A percentile compares a stretch with the other conserved stretches of the same genome.
phyloP scores from a whole-genome alignment of 2,797 vertebrate species.

The Spinus olivaceus region DNA sequence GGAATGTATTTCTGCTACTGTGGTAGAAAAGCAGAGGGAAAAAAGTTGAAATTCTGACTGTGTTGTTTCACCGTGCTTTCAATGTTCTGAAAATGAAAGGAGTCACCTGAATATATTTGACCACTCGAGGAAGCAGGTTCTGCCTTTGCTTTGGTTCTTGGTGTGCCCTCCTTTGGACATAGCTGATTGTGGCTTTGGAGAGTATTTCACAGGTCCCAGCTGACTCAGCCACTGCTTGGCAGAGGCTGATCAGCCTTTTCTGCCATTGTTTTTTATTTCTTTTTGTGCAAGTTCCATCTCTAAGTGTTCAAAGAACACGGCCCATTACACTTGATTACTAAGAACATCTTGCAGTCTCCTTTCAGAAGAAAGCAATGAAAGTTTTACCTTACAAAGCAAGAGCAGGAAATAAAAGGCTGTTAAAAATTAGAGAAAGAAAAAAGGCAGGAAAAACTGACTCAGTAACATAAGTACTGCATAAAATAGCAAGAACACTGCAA shows the following conservation, averaged over 20 bases:
- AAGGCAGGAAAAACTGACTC: neutral
- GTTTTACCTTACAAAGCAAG: neutral
- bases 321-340: constrained; percentile 17
- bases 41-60: neutral
- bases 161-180: neutral
- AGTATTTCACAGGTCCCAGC: neutral
- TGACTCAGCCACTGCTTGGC: neutral
- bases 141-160: neutral
- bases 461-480: neutral
- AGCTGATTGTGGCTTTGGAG: neutral
- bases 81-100: neutral
- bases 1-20: neutral
- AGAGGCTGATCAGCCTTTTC: neutral
- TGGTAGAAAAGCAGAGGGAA: neutral
- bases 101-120: neutral
- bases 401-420: neutral
- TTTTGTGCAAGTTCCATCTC: neutral
- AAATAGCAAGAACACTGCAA: neutral
- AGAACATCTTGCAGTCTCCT: neutral
- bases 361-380: constrained; percentile 5
- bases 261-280: neutral
- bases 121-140: neutral
- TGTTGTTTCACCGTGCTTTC: neutral
- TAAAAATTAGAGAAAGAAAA: constrained; percentile 3
- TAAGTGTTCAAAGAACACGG: neutral